phyloP scores from a whole-genome alignment of 2,888 invertebrate genomes.

The Byasa hedistus region DNA sequence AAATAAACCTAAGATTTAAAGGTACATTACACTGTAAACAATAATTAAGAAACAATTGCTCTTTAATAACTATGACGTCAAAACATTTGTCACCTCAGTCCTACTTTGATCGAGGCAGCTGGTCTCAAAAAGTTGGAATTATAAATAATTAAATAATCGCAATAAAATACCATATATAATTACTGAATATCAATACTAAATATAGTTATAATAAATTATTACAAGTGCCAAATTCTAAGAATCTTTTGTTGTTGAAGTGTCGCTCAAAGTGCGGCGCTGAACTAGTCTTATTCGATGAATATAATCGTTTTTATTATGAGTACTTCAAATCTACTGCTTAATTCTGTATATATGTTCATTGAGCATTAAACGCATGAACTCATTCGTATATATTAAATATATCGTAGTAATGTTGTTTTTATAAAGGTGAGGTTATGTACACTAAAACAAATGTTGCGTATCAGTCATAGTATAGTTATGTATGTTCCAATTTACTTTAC shows the following conservation, averaged over 20 bases:
- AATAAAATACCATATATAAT: too few relatives aligned
- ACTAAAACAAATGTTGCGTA: too few relatives aligned
- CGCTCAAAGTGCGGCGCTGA: background rate
- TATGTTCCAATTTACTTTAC: too few relatives aligned
- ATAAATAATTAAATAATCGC: too few relatives aligned
- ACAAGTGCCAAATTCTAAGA: background rate
- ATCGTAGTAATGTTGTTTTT: background rate
- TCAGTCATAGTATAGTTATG: too few relatives aligned
- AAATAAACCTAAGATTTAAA: background rate
- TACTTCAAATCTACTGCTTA: background rate
- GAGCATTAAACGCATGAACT: background rate
- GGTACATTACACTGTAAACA: too few relatives aligned
- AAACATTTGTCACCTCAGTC: background rate
- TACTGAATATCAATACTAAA: too few relatives aligned
- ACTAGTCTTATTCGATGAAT: too few relatives aligned
- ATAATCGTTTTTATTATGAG: background rate
- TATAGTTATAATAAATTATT: too few relatives aligned
- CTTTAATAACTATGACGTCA: too few relatives aligned
- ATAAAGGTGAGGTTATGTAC: background rate
- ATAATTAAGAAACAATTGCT: too few relatives aligned
- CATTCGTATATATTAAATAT: background rate
- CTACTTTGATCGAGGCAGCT: background rate
- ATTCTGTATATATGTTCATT: background rate
- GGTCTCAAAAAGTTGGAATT: background rate
- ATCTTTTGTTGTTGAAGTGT: background rate